Conservation (phyloP, 92 coral and sea anemone genomes). For the Montipora capitata region DNA sequence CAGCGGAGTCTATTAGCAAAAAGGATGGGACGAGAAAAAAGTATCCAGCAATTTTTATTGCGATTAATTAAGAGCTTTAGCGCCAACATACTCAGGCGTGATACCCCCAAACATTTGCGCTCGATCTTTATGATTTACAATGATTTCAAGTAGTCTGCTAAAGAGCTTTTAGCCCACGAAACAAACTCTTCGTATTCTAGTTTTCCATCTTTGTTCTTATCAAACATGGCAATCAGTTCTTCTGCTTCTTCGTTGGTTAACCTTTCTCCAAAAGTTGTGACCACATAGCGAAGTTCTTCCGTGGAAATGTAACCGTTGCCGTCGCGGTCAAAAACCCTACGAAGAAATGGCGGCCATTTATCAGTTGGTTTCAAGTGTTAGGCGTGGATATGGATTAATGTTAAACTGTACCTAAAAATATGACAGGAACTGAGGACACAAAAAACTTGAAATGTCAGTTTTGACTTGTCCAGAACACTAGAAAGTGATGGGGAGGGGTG, state of each 20-base stretch:
- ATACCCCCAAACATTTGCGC: neutral
- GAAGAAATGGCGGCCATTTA: neutral
- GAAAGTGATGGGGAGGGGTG: too few relatives aligned
- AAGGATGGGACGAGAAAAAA: too few relatives aligned
- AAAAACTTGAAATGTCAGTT: too few relatives aligned
- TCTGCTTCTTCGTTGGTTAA: slow-evolving; percentile 85
- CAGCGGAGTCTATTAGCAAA: too few relatives aligned
- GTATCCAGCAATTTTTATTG: too few relatives aligned
- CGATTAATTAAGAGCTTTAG: too few relatives aligned
- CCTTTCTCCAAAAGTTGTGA: slow-evolving; percentile 79
- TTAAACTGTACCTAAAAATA: too few relatives aligned
- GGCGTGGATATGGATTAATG: too few relatives aligned
- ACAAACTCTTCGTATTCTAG: slow-evolving; percentile 92
- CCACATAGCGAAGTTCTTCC: slow-evolving; percentile 81
- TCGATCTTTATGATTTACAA: slow-evolving; percentile 11
- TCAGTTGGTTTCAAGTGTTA: too few relatives aligned
- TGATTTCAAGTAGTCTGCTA: slow-evolving; percentile 52
- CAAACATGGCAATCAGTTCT: slow-evolving; percentile 89
- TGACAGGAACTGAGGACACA: too few relatives aligned
- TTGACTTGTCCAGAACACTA: too few relatives aligned
- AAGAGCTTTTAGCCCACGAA: slow-evolving; percentile 47
- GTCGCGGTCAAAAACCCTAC: slow-evolving; percentile 90
- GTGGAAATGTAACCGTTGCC: slow-evolving; percentile 88
- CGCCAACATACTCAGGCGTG: too few relatives aligned
- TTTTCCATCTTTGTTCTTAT: slow-evolving; percentile 84